Evolutionary conservation across 1,140 invertebrate genomes (phyloP), one percentile per base, ranked within the genome.

Genomic region (Leucophenga varia): DNA sequence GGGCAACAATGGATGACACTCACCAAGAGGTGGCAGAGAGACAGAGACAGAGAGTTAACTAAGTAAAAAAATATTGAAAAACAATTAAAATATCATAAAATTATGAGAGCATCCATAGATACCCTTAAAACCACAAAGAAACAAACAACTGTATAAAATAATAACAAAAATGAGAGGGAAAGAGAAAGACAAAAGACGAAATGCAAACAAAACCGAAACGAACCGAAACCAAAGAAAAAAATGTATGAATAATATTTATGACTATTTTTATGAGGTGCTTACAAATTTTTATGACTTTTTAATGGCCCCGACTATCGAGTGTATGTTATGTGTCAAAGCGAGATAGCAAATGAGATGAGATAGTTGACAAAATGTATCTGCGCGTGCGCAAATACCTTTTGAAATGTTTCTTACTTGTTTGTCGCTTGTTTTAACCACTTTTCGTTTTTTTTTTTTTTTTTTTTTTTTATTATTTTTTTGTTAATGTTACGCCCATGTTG

Each of bases 191-290:
- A 17, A n/a, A 5, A n/a, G 6, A 7, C 4, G 34, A 17, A n/a
- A n/a, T n/a, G 34, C 16, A 32, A 40, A 32, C 3, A 3, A 32
- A 32, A 32, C 13, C 19, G 34, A 43, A 40, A 39, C 50, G 18
- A 25, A 50, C 41, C 39, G 34, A 32, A 40, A 44, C 50, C 52
- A 45, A 53, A 43, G 22, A 39, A 47, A 52, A 54, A 57, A 64
- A 60, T n/a, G n/a, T n/a, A n/a, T n/a, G 54, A 71, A 71, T 55
- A 71, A 60, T 74, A 74, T 74, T 74, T 74, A 73, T 73, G 70
- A 71, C 70, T 64, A 64, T 65, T 73, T 74, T 74, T 74, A 74
- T 72, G 72, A 74, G 71, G 72, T 74, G 72, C 64, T 74, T 74
- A 74, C 72, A 74, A 72, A 74, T 74, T 72, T 73, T 72, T 74